Evolutionary conservation across 2,888 invertebrate genomes (phyloP), one percentile per base, ranked within the genome.

Genomic region (Salticus scenicus): DNA sequence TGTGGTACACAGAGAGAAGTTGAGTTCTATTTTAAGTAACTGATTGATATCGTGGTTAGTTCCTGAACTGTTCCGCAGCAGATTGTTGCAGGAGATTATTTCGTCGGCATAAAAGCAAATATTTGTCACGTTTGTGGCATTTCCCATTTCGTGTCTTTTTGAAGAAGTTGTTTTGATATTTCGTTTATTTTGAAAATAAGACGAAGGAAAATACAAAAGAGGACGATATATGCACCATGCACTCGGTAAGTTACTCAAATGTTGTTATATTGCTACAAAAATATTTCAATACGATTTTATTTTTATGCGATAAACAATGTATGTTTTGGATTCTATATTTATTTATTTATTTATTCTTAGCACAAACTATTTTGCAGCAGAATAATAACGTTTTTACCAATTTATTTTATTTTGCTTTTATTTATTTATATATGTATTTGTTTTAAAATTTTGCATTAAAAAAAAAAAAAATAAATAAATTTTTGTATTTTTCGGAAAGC

Each of bases 11-110:
- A 57, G 24, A 24, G 57, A 47, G 42, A 2, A 47, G 42, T 7
- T 37, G 37, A 37, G 37, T 24, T 57, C 57, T 57, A 57, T 57
- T 57, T 57, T 57, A 57, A 57, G 57, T 57, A 57, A 57, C 57
- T 7, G 57, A 57, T 57, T 5, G 57, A 24, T 24, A 57, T 57
- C 57, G 57, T 12, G 57, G 57, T 57, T 20, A 57, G 57, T 57
- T 57, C 57, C 24, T 57, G 57, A 57, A 57, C 24, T 57, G 57
- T 57, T n/a, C n/a, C n/a, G n/a, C n/a, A 57, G 24, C 57, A 57
- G 57, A 57, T 57, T 57, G 20, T 12, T 24, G 57, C 20, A 24
- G 57, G 24, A 57, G 57, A 57, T 57, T 24, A 24, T 17, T 57
- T 24, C 10, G 12, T 24, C 14, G 24, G 57, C 57, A 57, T 57